These are phyloP conservation scores for Zaprionus africanus DNA, from an alignment of 1,140 invertebrate genomes.

Conservation along the genomic window DNA sequence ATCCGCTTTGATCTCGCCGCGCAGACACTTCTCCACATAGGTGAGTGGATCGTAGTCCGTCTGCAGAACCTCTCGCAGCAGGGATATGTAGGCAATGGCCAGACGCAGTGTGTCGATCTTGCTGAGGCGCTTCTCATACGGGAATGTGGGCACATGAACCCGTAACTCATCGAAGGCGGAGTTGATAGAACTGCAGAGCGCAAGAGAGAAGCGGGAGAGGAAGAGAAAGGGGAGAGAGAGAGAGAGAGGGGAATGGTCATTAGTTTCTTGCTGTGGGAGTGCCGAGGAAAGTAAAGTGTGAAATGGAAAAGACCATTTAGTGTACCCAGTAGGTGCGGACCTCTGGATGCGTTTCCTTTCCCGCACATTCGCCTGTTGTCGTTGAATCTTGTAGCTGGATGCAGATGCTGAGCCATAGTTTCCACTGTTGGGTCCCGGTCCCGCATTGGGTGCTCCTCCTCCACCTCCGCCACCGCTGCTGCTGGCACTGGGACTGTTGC, in stretches of 20 bases:
- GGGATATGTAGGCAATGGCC: slow-evolving; percentile 98
- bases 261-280: slow-evolving; percentile 28
- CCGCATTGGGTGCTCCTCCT: slow-evolving; percentile 25
- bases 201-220: slow-evolving; percentile 30
- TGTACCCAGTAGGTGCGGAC: slow-evolving; percentile 92
- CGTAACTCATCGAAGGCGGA: slow-evolving; percentile 98
- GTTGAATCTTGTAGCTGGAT: slow-evolving; percentile 93
- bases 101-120: slow-evolving; percentile 98
- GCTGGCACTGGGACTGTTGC: slow-evolving; percentile 76
- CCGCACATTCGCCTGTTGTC: slow-evolving; percentile 95
- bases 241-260: slow-evolving; percentile 37
- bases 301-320: slow-evolving; percentile 84
- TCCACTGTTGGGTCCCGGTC: slow-evolving; percentile 32
- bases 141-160: slow-evolving; percentile 98
- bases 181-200: slow-evolving; percentile 96
- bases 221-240: no score
- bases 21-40: slow-evolving; percentile 96
- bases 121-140: slow-evolving; percentile 98
- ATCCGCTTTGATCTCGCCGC: slow-evolving; percentile 94
- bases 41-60: slow-evolving; percentile 96
- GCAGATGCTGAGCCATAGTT: slow-evolving; percentile 85
- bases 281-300: slow-evolving; percentile 37
- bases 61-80: slow-evolving; percentile 95
- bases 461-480: slow-evolving; percentile 62
- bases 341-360: slow-evolving; percentile 98